phyloP scores from a whole-genome alignment of 2,888 invertebrate genomes.

The Heliconius hortense region DNA sequence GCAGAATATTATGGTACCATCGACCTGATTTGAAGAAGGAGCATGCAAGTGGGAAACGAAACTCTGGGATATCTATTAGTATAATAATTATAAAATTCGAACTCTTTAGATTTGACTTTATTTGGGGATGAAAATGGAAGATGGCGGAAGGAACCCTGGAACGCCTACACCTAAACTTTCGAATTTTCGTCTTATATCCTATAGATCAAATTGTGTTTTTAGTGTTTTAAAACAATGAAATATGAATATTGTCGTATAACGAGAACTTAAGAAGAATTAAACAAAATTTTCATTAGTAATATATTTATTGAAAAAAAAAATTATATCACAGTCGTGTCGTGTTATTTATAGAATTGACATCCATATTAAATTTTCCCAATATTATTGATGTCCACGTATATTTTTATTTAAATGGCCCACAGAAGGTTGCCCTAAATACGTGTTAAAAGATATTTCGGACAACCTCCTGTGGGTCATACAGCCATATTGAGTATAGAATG shows the following conservation, averaged over 20 bases:
- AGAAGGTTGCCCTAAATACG: background rate
- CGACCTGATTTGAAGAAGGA: too few species aligned
- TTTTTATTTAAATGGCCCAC: background rate
- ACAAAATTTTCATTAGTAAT: background rate
- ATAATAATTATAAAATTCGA: too few species aligned
- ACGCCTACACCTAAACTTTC: background rate
- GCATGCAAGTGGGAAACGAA: too few species aligned
- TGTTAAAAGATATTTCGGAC: too few species aligned
- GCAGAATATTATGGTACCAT: too few species aligned
- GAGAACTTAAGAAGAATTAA: background rate
- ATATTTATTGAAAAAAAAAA: background rate
- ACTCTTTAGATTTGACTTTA: too few species aligned
- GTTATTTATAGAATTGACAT: background rate
- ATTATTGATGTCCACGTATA: background rate
- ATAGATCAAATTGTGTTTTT: background rate
- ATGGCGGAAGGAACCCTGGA: background rate
- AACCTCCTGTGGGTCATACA: too few species aligned
- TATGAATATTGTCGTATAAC: background rate
- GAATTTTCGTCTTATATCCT: too few species aligned
- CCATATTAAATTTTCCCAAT: background rate
- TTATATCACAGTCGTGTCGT: constrained; percentile 16
- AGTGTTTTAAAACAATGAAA: background rate
- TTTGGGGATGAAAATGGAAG: background rate
- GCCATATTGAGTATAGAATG: too few species aligned
- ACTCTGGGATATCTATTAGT: too few species aligned